Evolutionary conservation across 1,140 invertebrate genomes (phyloP).

Genomic region (Neodiprion pinetum): DNA sequence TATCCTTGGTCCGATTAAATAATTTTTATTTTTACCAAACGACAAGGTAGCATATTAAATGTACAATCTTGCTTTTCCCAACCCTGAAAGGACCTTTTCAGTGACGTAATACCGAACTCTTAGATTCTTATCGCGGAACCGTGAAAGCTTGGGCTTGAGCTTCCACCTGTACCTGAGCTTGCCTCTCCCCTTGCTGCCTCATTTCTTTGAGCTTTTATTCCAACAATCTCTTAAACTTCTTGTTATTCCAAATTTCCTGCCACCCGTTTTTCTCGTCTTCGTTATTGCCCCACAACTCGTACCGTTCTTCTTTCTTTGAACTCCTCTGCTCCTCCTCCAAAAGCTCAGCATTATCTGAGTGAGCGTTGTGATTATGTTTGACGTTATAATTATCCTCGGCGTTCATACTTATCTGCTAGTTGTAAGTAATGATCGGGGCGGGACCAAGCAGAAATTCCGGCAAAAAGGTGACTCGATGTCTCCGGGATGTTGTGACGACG

Average conservation of each 20-base stretch:
- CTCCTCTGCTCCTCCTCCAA: neutral
- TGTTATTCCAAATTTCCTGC: constrained; percentile 26
- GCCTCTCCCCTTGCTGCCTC: neutral
- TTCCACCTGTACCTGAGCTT: neutral
- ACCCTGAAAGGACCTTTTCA: neutral
- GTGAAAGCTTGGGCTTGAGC: neutral
- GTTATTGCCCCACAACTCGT: constrained; percentile 19
- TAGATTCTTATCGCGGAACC: neutral
- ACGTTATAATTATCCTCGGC: constrained; percentile 12
- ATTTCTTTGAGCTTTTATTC: constrained; percentile 12
- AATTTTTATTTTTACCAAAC: neutral
- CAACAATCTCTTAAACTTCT: constrained; percentile 22
- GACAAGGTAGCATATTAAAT: neutral
- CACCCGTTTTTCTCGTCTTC: constrained; percentile 20
- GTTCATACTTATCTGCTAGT: neutral
- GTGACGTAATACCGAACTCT: neutral
- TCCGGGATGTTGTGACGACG: neutral
- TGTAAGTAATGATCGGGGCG: neutral
- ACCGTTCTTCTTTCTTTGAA: constrained; percentile 14
- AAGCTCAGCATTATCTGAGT: neutral
- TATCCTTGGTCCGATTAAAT: neutral
- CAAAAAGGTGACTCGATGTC: neutral
- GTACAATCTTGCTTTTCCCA: neutral
- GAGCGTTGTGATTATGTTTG: constrained; percentile 14
- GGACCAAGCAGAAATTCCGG: neutral